Percentiles rank a stretch among this genome's conserved stretches.
Conservation (phyloP, 2,797 vertebrate species). For the Selene dorsalis region DNA sequence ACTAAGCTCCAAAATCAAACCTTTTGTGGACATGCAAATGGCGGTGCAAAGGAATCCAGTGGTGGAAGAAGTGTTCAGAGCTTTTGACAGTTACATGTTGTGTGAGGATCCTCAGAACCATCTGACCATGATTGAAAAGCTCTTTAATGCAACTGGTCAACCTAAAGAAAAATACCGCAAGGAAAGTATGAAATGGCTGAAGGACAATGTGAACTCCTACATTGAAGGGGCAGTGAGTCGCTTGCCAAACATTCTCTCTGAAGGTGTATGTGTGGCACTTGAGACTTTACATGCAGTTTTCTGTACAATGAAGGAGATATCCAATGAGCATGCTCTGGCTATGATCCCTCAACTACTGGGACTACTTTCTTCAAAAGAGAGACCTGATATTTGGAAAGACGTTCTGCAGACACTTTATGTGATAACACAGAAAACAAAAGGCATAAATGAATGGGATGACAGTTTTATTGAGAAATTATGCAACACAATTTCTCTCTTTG, state of each 20-base stretch:
- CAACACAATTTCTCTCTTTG: slow-evolving; percentile 32
- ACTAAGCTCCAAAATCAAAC: neutral
- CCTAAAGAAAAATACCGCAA: neutral
- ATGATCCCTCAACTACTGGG: slow-evolving; percentile 51
- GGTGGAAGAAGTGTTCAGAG: slow-evolving; percentile 51
- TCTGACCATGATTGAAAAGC: slow-evolving; percentile 43
- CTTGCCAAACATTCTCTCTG: slow-evolving; percentile 42
- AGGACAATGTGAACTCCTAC: slow-evolving; percentile 52
- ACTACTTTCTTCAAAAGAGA: neutral
- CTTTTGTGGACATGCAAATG: slow-evolving; percentile 11
- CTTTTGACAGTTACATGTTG: slow-evolving; percentile 44
- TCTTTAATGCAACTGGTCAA: neutral
- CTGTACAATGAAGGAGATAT: slow-evolving; percentile 57
- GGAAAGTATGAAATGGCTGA: slow-evolving; percentile 65
- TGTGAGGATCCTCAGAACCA: slow-evolving; percentile 39
- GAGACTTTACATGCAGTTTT: slow-evolving; percentile 47
- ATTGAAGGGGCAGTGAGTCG: slow-evolving; percentile 41
- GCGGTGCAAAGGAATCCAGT: rapidly evolving
- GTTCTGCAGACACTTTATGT: slow-evolving; percentile 48
- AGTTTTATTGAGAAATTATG: slow-evolving; percentile 30
- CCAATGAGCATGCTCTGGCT: slow-evolving; percentile 31
- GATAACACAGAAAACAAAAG: slow-evolving; percentile 68
- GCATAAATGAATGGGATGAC: slow-evolving; percentile 15
- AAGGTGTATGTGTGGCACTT: rapidly evolving
- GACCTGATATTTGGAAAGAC: rapidly evolving